Conservation (phyloP, 1,140 invertebrate genomes). For the Plodia interpunctella region DNA sequence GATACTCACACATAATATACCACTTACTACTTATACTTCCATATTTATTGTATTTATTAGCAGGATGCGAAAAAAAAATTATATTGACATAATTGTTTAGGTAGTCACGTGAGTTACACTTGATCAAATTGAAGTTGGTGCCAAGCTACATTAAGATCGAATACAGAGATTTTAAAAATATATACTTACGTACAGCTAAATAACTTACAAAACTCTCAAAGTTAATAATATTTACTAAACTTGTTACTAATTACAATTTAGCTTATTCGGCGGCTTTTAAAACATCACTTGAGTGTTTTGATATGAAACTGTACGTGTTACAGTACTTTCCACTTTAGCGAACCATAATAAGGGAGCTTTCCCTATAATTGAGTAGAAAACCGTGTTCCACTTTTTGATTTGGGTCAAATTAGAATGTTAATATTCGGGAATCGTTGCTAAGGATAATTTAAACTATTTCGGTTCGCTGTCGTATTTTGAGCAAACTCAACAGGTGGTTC, state of each 20-base stretch:
- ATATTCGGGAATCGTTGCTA: not conserved
- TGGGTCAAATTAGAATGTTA: not conserved
- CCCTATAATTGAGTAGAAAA: not conserved
- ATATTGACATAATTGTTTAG: not conserved
- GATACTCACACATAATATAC: not conserved
- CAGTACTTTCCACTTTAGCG: not conserved
- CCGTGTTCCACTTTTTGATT: not conserved
- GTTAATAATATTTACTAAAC: not conserved
- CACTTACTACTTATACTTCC: no score
- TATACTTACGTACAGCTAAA: no score
- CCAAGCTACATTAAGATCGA: no score
- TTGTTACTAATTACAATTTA: not conserved
- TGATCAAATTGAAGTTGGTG: no score
- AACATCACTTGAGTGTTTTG: not conserved
- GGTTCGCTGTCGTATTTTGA: no score
- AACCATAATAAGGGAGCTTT: not conserved
- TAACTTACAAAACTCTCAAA: conserved; percentile 31
- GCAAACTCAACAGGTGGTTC: no score
- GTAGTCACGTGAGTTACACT: no score
- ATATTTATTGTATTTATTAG: no score
- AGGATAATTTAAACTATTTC: no score
- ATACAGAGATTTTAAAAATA: no score
- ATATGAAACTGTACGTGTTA: not conserved
- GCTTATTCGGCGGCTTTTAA: not conserved
- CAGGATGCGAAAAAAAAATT: no score